Evolutionary conservation across 1,140 invertebrate genomes (phyloP).

Genomic region (Branchinecta lynchi): DNA sequence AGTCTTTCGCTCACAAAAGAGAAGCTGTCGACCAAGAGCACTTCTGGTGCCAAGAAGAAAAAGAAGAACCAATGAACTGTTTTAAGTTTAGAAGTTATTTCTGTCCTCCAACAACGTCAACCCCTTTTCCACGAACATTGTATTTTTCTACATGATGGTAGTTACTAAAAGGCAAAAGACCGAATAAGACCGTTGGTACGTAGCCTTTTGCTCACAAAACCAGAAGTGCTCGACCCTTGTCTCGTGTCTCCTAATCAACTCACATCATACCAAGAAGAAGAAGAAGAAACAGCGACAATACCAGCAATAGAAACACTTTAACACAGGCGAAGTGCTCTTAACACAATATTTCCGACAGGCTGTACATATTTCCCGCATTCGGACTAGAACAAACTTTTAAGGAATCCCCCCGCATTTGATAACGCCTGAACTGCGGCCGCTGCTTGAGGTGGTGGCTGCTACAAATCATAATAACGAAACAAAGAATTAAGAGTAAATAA

Average conservation of each 20-base stretch:
- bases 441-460: slow-evolving; percentile 16
- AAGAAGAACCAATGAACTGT: neutral
- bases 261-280: neutral
- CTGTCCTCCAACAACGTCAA: too few species aligned
- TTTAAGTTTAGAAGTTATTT: too few species aligned
- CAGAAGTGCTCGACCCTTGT: too few species aligned
- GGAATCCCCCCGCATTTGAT: slow-evolving; percentile 46
- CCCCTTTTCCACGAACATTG: too few species aligned
- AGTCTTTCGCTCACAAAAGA: too few species aligned
- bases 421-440: slow-evolving; percentile 20
- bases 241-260: too few species aligned
- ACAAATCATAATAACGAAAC: neutral
- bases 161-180: too few species aligned
- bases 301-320: neutral
- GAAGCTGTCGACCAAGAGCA: too few species aligned
- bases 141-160: too few species aligned
- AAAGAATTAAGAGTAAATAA: neutral
- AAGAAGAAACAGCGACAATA: slow-evolving; percentile 5
- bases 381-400: slow-evolving; percentile 61
- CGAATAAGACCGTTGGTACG: too few species aligned
- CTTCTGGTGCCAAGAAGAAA: neutral
- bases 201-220: too few species aligned
- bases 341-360: too few species aligned
- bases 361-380: neutral
- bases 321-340: neutral